Percentiles rank a stretch among this genome's conserved stretches.
Evolutionary conservation across 2,888 invertebrate genomes (phyloP).

Genomic region (Protodeltote pygarga): DNA sequence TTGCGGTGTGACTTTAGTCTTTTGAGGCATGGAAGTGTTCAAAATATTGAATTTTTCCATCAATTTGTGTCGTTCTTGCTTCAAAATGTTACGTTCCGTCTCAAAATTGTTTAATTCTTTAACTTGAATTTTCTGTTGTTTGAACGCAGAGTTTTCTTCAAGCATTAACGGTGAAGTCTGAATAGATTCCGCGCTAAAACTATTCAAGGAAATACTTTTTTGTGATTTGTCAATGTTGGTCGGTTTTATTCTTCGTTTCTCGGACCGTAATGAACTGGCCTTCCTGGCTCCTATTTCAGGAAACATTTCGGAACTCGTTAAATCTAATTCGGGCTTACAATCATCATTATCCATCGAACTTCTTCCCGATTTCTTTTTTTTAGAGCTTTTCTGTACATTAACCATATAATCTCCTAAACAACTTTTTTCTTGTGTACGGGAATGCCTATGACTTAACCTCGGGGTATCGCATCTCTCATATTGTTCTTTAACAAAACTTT

Average conservation of each 20-base stretch:
- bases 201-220: conserved; percentile 72
- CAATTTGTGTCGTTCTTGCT: conserved; percentile 77
- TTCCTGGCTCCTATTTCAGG: conserved; percentile 79
- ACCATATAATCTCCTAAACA: conserved; percentile 75
- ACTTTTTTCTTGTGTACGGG: conserved; percentile 73
- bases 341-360: conserved; percentile 68
- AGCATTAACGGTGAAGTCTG: conserved; percentile 64
- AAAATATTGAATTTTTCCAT: conserved; percentile 82
- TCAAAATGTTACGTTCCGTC: conserved; percentile 75
- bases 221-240: conserved; percentile 76
- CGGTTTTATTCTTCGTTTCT: conserved; percentile 83
- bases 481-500: conserved; percentile 59
- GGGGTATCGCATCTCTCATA: conserved; percentile 78
- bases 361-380: conserved; percentile 73
- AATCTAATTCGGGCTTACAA: conserved; percentile 65
- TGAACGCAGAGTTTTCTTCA: conserved; percentile 76
- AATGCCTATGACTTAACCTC: conserved; percentile 65
- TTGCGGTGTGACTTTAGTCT: conserved; percentile 58
- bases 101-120: conserved; percentile 73
- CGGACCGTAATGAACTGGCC: conserved; percentile 69
- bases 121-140: conserved; percentile 66
- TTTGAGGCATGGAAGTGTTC: conserved; percentile 66
- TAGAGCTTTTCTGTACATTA: conserved; percentile 65
- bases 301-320: conserved; percentile 76
- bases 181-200: conserved; percentile 72